Evolutionary conservation across 2,888 invertebrate genomes (phyloP).

Genomic region (Drosophila meridionalis): DNA sequence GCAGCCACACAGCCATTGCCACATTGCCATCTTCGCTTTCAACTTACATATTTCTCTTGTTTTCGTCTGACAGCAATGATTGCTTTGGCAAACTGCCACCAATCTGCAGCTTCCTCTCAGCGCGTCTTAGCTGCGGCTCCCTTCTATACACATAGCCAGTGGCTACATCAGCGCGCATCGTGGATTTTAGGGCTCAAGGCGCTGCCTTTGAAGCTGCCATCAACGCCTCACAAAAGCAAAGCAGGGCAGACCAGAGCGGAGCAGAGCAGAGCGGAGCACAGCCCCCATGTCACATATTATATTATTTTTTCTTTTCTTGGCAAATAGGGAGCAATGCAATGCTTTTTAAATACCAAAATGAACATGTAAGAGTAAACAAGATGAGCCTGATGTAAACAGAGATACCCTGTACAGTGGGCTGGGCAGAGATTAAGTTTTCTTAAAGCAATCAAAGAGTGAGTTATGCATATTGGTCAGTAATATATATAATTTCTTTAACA

Average conservation of each 20-base stretch:
- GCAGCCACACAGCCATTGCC: background rate
- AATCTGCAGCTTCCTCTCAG: constrained; percentile 23
- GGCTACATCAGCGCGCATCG: constrained; percentile 41
- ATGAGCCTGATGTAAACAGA: too few species aligned
- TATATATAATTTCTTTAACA: background rate
- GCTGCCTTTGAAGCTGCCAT: constrained; percentile 71
- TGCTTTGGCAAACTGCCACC: constrained; percentile 29
- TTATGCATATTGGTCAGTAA: too few species aligned
- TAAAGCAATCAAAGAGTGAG: too few species aligned
- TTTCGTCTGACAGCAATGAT: constrained; percentile 39
- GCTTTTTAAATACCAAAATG: constrained; percentile 36
- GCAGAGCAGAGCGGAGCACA: background rate
- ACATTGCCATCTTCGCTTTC: constrained; percentile 6
- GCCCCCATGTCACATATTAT: constrained; percentile 45
- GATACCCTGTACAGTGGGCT: background rate
- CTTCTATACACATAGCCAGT: constrained; percentile 20
- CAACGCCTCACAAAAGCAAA: constrained; percentile 61
- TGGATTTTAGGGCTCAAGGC: constrained; percentile 55
- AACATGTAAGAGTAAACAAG: background rate
- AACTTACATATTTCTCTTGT: constrained; percentile 13
- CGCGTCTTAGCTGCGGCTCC: constrained; percentile 1
- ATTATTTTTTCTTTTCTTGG: constrained; percentile 35
- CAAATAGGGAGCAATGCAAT: constrained; percentile 50
- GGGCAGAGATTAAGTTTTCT: background rate
- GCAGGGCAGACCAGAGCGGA: background rate